These are phyloP conservation scores for Argopecten irradians DNA, from an alignment of 1,140 invertebrate genomes.

Conservation along the genomic window DNA sequence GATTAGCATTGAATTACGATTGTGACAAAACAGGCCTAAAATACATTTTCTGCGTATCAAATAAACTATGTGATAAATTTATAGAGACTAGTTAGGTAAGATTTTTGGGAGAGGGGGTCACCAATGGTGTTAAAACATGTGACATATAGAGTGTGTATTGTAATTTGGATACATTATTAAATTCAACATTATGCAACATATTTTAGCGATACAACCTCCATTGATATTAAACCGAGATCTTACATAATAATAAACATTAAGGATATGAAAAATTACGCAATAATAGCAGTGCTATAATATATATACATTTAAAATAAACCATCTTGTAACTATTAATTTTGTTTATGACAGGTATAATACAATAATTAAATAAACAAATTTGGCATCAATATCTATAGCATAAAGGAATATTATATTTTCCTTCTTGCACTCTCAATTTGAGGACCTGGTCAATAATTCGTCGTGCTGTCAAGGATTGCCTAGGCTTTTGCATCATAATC, in stretches of 20 bases:
- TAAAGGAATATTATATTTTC: not conserved
- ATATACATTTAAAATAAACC: not conserved
- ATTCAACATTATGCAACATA: not conserved
- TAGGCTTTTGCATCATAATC: no score
- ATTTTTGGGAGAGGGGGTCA: no score
- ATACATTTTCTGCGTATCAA: no score
- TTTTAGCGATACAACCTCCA: not conserved
- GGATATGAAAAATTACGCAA: not conserved
- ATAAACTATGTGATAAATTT: no score
- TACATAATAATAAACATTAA: not conserved
- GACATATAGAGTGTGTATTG: no score
- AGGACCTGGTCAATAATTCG: no score
- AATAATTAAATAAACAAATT: not conserved
- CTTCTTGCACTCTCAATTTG: not conserved
- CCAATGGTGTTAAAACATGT: not conserved
- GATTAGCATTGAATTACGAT: no score
- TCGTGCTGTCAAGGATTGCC: not conserved
- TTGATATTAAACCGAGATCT: not conserved
- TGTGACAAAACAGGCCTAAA: no score
- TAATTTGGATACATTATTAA: no score
- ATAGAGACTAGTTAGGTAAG: no score
- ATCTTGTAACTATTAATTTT: not conserved
- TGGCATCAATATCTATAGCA: not conserved
- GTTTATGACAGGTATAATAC: not conserved
- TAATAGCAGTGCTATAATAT: not conserved